Conservation (phyloP, 1,140 invertebrate species). For the Aphaenogaster rudis region DNA sequence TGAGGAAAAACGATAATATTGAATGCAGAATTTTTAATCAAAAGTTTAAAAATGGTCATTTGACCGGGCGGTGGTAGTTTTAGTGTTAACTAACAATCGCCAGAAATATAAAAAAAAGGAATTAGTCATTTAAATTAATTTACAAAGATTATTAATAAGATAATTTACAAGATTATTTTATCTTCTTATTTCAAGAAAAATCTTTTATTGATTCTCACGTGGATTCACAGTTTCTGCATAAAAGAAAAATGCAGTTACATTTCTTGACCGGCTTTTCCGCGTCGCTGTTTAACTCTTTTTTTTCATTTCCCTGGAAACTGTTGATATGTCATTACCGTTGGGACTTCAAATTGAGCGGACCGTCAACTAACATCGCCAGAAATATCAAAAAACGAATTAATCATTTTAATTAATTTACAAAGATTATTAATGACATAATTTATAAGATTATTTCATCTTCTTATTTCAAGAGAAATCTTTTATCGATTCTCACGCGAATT, state of each 20-base stretch:
- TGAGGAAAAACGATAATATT: too few relatives aligned
- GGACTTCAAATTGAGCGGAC: too few relatives aligned
- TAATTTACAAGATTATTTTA: neutral
- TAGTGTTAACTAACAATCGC: neutral
- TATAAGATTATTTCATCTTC: neutral
- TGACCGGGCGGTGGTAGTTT: too few relatives aligned
- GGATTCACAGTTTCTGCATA: neutral
- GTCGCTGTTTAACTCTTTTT: too few relatives aligned
- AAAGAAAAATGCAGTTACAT: slow-evolving; percentile 14
- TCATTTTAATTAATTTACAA: slow-evolving; percentile 4
- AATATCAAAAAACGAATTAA: neutral
- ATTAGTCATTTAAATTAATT: slow-evolving; percentile 13
- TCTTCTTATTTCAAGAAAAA: neutral
- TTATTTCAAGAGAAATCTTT: neutral
- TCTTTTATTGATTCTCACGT: neutral
- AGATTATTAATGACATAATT: too few relatives aligned
- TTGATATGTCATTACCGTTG: too few relatives aligned
- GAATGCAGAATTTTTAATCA: too few relatives aligned
- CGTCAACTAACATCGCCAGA: neutral
- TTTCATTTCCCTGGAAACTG: too few relatives aligned
- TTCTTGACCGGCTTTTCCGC: too few relatives aligned
- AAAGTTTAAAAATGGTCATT: too few relatives aligned
- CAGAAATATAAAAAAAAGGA: neutral
- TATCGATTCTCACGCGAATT: neutral
- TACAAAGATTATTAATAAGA: neutral